These are phyloP conservation scores for Gymnarchus niloticus DNA, from an alignment of 2,113 vertebrate genomes.

Conservation along the genomic window DNA sequence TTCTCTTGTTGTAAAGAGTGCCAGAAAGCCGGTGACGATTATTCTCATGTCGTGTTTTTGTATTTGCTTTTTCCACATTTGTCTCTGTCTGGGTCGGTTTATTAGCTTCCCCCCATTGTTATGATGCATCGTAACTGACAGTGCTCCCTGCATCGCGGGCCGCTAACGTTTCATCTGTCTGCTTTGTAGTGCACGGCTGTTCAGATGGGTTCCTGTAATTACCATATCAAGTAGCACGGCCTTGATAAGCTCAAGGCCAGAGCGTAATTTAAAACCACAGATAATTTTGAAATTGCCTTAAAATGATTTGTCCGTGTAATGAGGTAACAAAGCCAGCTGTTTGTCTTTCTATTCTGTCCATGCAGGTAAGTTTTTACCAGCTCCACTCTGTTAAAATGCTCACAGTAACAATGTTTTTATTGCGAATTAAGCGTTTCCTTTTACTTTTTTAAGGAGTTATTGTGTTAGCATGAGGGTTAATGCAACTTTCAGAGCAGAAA, in stretches of 20 bases:
- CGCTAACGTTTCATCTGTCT: neutral
- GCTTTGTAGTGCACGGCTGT: neutral
- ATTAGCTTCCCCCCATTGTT: neutral
- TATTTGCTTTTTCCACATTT: no score
- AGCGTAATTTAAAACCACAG: neutral
- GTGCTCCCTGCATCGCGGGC: neutral
- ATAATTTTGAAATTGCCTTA: neutral
- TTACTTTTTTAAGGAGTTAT: neutral
- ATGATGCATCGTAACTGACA: neutral
- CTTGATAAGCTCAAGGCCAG: neutral
- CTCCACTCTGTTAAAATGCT: neutral
- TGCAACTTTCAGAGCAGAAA: neutral
- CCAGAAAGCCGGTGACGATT: neutral
- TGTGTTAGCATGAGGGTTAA: neutral
- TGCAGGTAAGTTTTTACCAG: neutral
- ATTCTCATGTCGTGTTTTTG: neutral
- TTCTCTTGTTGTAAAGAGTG: neutral
- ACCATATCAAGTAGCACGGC: neutral
- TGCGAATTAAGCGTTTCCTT: neutral
- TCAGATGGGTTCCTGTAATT: conserved; percentile 5
- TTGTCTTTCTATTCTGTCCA: neutral
- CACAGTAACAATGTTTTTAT: conserved; percentile 12
- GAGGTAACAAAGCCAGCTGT: neutral
- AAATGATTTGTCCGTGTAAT: neutral
- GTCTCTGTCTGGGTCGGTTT: neutral